Conservation (phyloP, 2,113 vertebrate genomes). For the Microcebus jonahi region DNA sequence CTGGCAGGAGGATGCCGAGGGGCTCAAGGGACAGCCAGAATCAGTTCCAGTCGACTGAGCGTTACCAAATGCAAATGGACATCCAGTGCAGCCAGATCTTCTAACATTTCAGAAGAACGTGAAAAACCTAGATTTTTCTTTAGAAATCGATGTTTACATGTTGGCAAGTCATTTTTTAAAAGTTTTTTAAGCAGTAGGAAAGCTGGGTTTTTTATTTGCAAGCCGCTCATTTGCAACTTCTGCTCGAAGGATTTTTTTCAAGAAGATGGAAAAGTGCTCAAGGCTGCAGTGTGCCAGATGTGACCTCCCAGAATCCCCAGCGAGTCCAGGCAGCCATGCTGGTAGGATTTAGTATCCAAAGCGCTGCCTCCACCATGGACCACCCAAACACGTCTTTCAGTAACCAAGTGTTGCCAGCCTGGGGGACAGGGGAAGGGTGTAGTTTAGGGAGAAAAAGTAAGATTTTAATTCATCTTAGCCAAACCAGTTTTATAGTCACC, state of each 20-base stretch:
- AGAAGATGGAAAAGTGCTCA: background rate
- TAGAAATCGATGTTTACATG: background rate
- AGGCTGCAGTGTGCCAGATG: background rate
- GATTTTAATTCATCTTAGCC: background rate
- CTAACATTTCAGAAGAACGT: background rate
- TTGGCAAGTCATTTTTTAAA: slow-evolving; percentile 3
- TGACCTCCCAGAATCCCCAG: background rate
- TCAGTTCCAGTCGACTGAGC: background rate
- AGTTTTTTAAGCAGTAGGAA: background rate
- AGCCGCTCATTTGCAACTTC: background rate
- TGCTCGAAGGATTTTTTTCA: background rate
- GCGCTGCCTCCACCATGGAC: background rate
- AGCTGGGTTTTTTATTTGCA: background rate
- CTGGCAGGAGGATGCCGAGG: background rate
- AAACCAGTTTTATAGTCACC: background rate
- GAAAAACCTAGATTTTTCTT: background rate
- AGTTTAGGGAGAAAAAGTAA: background rate
- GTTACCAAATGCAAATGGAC: background rate
- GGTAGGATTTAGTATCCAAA: background rate
- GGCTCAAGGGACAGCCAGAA: background rate
- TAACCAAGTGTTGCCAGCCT: background rate
- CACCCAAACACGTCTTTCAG: background rate
- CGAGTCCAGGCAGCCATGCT: background rate
- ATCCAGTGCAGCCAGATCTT: background rate
- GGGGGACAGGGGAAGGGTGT: too few relatives aligned